Evolutionary conservation across 37 sponge, comb jelly and placozoan genomes (phyloP).

Genomic region (Geodia barretti): DNA sequence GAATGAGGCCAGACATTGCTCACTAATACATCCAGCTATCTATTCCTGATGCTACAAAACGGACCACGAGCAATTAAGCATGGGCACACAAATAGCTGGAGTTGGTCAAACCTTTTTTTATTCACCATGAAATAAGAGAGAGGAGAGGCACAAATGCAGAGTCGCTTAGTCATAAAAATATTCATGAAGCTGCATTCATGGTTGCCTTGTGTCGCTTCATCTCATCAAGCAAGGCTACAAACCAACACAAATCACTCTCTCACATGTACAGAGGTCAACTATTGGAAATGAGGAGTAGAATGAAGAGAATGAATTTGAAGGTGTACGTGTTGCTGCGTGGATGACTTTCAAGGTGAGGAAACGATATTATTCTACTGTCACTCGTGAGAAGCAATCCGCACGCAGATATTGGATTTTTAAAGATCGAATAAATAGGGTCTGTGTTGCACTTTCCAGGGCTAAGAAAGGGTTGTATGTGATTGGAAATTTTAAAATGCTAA

Average conservation of each 20-base stretch:
- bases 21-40: conserved; percentile 72
- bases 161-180: conserved; percentile 54
- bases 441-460: conserved; percentile 94
- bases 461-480: conserved; percentile 83
- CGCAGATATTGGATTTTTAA: conserved; percentile 79
- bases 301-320: conserved; percentile 54
- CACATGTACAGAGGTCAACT: conserved; percentile 92
- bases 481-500: conserved; percentile 78
- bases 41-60: conserved; percentile 52
- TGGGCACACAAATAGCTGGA: conserved; percentile 56
- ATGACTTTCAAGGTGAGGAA: conserved; percentile 96
- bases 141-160: conserved; percentile 36
- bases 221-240: conserved; percentile 79
- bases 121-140: conserved; percentile 57
- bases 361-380: conserved; percentile 82
- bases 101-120: conserved; percentile 72
- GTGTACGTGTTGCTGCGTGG: conserved; percentile 86
- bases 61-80: conserved; percentile 36
- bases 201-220: conserved; percentile 69
- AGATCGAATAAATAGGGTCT: conserved; percentile 75
- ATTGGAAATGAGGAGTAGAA: conserved; percentile 56
- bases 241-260: conserved; percentile 71
- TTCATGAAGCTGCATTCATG: conserved; percentile 73
- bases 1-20: conserved; percentile 94
- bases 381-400: conserved; percentile 80